Percentiles rank a stretch among this genome's conserved stretches.
phyloP scores from a whole-genome alignment of 2,797 vertebrate genomes.

The Acanthurus tractus region DNA sequence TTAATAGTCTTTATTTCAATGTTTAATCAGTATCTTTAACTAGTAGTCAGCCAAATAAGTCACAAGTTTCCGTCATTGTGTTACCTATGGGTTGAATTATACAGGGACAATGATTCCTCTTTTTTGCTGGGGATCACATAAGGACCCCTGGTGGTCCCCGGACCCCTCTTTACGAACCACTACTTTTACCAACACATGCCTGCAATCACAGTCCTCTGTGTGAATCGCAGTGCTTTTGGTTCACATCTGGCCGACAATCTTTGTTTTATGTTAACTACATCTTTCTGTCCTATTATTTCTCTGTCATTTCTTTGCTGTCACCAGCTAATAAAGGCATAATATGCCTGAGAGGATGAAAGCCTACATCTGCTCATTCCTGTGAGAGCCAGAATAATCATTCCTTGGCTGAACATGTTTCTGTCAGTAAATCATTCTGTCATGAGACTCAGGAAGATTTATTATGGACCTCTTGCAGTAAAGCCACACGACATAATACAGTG shows the following conservation, averaged over 20 bases:
- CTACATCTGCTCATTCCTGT: constrained; percentile 10
- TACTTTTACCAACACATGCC: neutral
- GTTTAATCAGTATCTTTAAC: too few species aligned
- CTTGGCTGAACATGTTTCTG: neutral
- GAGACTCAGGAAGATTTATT: constrained; percentile 1
- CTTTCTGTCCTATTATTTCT: neutral
- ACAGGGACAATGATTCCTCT: too few species aligned
- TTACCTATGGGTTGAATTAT: too few species aligned
- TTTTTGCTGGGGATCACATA: too few species aligned
- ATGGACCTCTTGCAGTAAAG: constrained; percentile 8
- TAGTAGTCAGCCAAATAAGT: too few species aligned
- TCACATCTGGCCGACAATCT: neutral
- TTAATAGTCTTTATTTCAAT: neutral
- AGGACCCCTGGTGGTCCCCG: too few species aligned
- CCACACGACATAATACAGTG: neutral
- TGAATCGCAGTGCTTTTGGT: neutral
- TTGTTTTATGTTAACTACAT: neutral
- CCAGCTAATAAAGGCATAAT: neutral
- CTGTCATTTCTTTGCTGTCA: neutral
- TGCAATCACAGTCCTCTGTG: neutral
- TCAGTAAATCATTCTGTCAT: neutral
- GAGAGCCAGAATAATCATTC: neutral
- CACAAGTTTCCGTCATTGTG: too few species aligned
- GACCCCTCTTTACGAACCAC: too few species aligned
- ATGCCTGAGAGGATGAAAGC: neutral